phyloP scores from a whole-genome alignment of 2,113 vertebrate species.

The Cryptotis parvus region DNA sequence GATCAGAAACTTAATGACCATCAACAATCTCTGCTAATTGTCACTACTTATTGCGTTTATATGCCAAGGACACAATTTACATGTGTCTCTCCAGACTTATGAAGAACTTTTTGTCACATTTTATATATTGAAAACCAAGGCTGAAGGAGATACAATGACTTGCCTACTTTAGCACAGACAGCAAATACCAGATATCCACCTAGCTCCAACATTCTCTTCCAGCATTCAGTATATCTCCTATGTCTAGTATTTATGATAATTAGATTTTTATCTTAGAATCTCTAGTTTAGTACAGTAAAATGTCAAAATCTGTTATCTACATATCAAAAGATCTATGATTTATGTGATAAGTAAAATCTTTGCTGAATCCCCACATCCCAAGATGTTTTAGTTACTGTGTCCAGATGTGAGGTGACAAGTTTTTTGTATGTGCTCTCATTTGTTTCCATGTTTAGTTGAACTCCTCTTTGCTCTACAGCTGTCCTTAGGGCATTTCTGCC shows the following conservation, averaged over 20 bases:
- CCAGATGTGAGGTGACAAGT: constrained; percentile 69
- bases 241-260: not conserved
- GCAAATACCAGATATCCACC: not conserved
- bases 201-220: not conserved
- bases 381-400: constrained; percentile 60
- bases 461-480: constrained; percentile 62
- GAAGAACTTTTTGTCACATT: constrained; percentile 49
- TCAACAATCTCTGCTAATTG: constrained; percentile 17
- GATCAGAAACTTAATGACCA: not conserved
- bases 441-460: constrained; percentile 52
- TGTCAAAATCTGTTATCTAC: constrained; percentile 18
- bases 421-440: constrained; percentile 73
- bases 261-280: constrained; percentile 31
- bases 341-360: constrained; percentile 43
- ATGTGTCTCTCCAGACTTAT: not conserved
- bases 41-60: not conserved
- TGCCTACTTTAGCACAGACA: constrained; percentile 55
- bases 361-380: constrained; percentile 39
- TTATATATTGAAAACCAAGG: constrained; percentile 60
- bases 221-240: not conserved
- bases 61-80: not conserved
- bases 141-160: not conserved
- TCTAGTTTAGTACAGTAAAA: constrained; percentile 38
- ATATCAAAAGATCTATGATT: constrained; percentile 31
- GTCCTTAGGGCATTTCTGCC: constrained; percentile 63